Base-by-base conservation (phyloP, 2,888 invertebrate species). In the Meteorus colon region DNA sequence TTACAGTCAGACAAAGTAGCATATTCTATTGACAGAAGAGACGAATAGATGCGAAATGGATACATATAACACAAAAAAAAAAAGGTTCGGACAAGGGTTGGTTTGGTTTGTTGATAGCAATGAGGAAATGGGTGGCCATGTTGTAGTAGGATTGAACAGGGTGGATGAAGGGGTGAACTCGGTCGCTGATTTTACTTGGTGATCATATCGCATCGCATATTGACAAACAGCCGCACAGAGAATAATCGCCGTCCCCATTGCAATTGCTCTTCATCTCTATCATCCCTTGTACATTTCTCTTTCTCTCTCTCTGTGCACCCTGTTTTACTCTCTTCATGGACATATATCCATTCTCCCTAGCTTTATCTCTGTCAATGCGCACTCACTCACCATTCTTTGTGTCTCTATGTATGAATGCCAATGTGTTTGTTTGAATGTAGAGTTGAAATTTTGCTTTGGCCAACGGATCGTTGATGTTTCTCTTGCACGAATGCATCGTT, bases 191-290 rank as follows among this genome's bases (percentile, higher is more conserved):
- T 87, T 88, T 87, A 87, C 86, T 84, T 84, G 84, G 85, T 85
- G 87, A 87, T 88, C 85, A 87, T 86, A 86, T 87, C 87, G 86
- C 82, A 65, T 85, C 84, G 84, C 83, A 85, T 86, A 87, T 89
- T 87, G 89, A 88, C 87, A 88, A 89, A 87, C 86, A 86, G 82
- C 81, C 82, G 82, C 77, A 82, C 83, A 85, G 81, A 81, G 83
- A 82, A 85, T 85, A 84, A 85, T 85, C 83, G 84, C 82, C 70
- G 74, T 72, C 65, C 73, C 77, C 82, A 78, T 81, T 78, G 77
- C 79, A 60, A 75, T 72, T 75, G 55, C 74, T 66, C 71, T 29
- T 71, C 63, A 55, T 69, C 48, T 76, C 70, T 75, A 72, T 59
- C 69, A 77, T 67, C 74, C 66, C 66, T 70, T 51, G 1, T 68